These are phyloP conservation scores for Leptinotarsa lineolata DNA, from an alignment of 1,140 invertebrate species.

Conservation along the genomic window DNA sequence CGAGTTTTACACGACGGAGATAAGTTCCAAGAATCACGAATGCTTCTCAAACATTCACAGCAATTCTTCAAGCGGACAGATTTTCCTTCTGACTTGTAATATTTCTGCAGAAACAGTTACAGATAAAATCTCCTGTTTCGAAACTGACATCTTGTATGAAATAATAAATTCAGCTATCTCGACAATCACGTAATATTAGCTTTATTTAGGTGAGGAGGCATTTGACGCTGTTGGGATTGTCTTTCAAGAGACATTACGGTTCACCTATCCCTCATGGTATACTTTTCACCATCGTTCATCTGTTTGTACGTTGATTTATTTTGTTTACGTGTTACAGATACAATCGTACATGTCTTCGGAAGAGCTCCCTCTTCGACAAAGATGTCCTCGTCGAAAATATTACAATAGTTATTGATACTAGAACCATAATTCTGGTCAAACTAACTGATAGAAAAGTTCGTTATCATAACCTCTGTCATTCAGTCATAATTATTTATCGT, in stretches of 20 bases:
- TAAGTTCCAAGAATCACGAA: conserved; percentile 1
- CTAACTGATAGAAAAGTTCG: no score
- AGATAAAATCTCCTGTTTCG: neutral
- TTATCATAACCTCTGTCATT: no score
- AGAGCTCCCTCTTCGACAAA: no score
- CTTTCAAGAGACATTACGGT: neutral
- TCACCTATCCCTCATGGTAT: neutral
- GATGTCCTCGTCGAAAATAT: no score
- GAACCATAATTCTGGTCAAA: no score
- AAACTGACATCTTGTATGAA: conserved; percentile 3
- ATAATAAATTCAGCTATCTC: conserved; percentile 6
- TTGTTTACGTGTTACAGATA: no score
- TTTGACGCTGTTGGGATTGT: neutral
- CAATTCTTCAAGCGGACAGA: neutral
- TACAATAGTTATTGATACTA: no score
- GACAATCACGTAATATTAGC: conserved; percentile 3
- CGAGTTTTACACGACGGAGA: neutral
- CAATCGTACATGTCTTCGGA: no score
- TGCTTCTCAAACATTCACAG: neutral
- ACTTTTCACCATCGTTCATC: no score
- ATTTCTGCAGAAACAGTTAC: neutral
- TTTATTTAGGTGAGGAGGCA: neutral
- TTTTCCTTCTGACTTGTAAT: neutral
- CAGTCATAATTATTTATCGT: no score
- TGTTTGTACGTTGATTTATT: no score